These are phyloP conservation scores for Andricus quercusramuli DNA, from an alignment of 2,888 invertebrate genomes.

Conservation along the genomic window DNA sequence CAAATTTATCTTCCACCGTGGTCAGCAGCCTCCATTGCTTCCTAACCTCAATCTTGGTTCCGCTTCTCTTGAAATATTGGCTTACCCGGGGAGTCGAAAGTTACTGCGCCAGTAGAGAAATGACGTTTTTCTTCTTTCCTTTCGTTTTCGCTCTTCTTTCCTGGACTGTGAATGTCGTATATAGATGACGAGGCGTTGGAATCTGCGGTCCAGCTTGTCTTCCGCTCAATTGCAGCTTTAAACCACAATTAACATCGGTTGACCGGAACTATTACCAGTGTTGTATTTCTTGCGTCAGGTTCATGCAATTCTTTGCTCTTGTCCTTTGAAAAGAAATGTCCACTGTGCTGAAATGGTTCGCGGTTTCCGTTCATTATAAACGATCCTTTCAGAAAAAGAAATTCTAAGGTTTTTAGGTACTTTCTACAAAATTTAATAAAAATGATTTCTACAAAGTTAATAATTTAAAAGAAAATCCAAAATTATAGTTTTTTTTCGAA, in stretches of 20 bases:
- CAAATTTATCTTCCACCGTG: conserved; percentile 76
- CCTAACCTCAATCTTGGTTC: conserved; percentile 75
- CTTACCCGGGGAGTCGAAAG: conserved; percentile 74
- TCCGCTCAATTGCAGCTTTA: conserved; percentile 60
- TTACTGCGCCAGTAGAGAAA: conserved; percentile 65
- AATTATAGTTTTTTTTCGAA: too few relatives aligned
- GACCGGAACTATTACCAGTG: conserved; percentile 47
- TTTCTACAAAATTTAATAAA: neutral
- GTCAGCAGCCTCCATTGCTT: conserved; percentile 74
- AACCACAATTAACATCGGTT: conserved; percentile 65
- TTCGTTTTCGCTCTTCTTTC: conserved; percentile 22
- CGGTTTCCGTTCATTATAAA: neutral
- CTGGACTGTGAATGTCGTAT: conserved; percentile 52
- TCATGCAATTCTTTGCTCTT: conserved; percentile 8
- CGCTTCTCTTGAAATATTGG: conserved; percentile 74
- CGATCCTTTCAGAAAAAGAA: neutral
- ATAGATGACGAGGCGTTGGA: conserved; percentile 46
- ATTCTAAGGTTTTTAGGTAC: neutral
- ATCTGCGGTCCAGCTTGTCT: conserved; percentile 62
- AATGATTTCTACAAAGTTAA: too few relatives aligned
- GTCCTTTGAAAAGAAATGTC: neutral
- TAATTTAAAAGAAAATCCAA: too few relatives aligned
- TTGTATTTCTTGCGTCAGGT: neutral
- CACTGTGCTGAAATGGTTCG: too few relatives aligned
- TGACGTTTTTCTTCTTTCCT: conserved; percentile 52